Evolutionary conservation across 64 coral and sea anemone genomes (phyloP).

Genomic region (Montipora efflorescens): DNA sequence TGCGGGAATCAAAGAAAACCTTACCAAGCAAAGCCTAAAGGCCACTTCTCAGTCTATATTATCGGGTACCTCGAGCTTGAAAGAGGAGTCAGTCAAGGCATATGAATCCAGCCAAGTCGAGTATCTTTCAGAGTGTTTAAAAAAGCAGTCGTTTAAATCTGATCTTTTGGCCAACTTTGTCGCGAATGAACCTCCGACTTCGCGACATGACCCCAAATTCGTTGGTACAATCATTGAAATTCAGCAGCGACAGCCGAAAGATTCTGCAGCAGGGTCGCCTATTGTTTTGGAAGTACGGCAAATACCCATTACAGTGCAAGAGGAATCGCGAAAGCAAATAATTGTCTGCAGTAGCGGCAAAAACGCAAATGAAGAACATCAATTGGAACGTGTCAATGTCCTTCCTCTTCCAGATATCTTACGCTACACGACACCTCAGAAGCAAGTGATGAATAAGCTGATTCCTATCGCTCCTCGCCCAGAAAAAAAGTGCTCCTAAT

Average conservation of each 20-base stretch:
- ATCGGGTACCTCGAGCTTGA: background rate
- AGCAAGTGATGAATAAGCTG: background rate
- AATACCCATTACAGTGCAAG: background rate
- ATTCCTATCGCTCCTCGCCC: background rate
- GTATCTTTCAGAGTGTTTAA: background rate
- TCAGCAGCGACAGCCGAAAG: background rate
- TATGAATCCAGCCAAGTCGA: background rate
- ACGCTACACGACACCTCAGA: background rate
- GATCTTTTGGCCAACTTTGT: no score
- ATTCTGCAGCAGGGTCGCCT: background rate
- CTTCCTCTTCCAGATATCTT: background rate
- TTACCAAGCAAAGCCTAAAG: conserved; percentile 65
- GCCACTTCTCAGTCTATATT: conserved; percentile 15
- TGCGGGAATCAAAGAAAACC: conserved; percentile 39
- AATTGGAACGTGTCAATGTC: background rate
- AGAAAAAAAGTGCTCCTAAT: background rate
- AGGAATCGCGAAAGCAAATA: background rate
- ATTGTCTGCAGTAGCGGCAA: background rate
- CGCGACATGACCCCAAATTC: conserved; percentile 6
- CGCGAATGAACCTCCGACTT: no score
- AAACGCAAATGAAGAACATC: background rate
- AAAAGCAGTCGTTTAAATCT: background rate
- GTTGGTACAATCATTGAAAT: conserved; percentile 32
- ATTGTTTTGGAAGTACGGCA: conserved; percentile 20
- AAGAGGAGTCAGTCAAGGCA: background rate